Evolutionary conservation across 2,797 vertebrate genomes (phyloP), one percentile per base, ranked within the genome.

Genomic region (Orestias chungarensis): DNA sequence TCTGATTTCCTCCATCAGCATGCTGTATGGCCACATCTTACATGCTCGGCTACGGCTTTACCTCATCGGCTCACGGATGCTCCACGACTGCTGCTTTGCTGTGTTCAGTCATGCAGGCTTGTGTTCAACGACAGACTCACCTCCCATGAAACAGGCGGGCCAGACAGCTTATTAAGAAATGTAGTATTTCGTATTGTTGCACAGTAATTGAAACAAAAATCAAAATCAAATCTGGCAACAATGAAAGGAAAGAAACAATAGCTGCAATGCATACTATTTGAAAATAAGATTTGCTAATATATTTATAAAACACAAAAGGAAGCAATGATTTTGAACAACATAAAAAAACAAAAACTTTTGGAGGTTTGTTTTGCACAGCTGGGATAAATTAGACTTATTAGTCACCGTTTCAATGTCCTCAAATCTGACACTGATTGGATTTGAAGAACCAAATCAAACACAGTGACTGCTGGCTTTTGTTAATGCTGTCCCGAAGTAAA

Each of bases 1-100:
- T 83, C 54, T 50, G 17, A 42, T 54, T 64, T 72, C 6, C 71
- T 72, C 66, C 11, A 73, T 46, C 8, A 40, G 6, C 25, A 50
- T 3, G 6, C 6, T 59, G 15, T 20, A 35, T 18, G n/a, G 27
- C 59, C 59, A 25, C 6, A 35, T 62, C 35, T 42, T 62, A 42
- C 59, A 62, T 62, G 59, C 35, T 62, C 35, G 5, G 59, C 42
- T 25, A 17, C 17, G 59, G 38, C 57, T 62, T n/a, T 62, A 38
- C 59, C 25, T 62, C 59, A 42, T 11, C 6, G 23, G 38, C 59
- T 62, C 35, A 40, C 17, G 35, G 25, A 62, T 40, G 35, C 38
- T 42, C 11, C n/a, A 42, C 38, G 2, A 25, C 59, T 62, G 57
- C 12, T 62, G 7, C 59, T 38, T 38, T 40, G 20, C 59, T 15